Conservation (phyloP, 2,797 vertebrate genomes). For the Parauchenoglanis ngamensis region DNA sequence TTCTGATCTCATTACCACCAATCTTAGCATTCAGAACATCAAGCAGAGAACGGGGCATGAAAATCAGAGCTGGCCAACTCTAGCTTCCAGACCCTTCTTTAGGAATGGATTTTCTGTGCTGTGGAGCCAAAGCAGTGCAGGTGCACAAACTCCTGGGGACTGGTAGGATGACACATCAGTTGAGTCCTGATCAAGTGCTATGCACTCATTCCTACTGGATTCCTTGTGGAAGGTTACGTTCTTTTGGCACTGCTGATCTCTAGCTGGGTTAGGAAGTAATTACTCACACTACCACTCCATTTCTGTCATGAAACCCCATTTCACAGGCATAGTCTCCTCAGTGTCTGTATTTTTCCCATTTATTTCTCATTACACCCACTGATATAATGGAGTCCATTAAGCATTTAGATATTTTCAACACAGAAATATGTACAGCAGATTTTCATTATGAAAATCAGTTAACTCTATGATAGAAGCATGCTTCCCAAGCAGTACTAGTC, state of each 20-base stretch:
- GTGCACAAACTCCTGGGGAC: conserved; percentile 30
- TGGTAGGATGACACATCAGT: conserved; percentile 4
- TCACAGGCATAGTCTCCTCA: conserved; percentile 50
- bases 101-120: conserved; percentile 21
- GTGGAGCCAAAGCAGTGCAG: conserved; percentile 13
- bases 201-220: conserved; percentile 23
- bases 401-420: conserved; percentile 43
- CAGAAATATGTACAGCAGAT: conserved; percentile 50
- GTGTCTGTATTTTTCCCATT: conserved; percentile 46
- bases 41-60: conserved; percentile 15
- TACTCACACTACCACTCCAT: conserved; percentile 52
- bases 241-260: conserved; percentile 40
- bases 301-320: conserved; percentile 54
- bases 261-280: conserved; percentile 53
- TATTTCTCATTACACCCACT: conserved; percentile 57
- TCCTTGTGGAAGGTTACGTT: conserved; percentile 39
- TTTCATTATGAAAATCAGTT: conserved; percentile 47
- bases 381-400: conserved; percentile 50
- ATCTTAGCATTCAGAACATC: conserved; percentile 28
- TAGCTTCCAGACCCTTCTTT: conserved; percentile 8
- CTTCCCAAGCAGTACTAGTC: conserved; percentile 11
- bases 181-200: conserved; percentile 12
- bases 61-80: conserved; percentile 24
- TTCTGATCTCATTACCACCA: conserved; percentile 33
- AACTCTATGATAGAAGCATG: conserved; percentile 32